A percentile compares a stretch with the other conserved stretches of the same genome.
Conservation (phyloP, 2,888 invertebrate species). For the Melanargia galathea region DNA sequence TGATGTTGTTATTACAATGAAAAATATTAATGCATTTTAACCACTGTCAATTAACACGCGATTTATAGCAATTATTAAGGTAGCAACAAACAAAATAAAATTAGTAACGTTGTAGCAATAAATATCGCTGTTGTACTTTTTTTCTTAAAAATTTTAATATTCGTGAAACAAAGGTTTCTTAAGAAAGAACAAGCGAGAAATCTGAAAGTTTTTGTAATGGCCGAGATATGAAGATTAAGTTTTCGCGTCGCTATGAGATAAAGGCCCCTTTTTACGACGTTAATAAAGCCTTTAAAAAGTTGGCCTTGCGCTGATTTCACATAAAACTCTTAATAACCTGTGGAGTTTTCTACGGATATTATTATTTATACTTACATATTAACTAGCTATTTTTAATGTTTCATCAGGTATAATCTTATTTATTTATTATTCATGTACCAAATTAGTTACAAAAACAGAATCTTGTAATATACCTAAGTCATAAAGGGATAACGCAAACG, state of each 20-base stretch:
- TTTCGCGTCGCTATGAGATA: constrained; percentile 41
- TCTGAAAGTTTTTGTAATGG: constrained; percentile 41
- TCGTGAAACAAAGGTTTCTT: constrained; percentile 36
- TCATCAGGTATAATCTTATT: too few relatives aligned
- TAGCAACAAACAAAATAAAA: neutral
- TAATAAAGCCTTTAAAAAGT: constrained; percentile 37
- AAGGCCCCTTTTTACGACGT: constrained; percentile 43
- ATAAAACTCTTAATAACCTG: constrained; percentile 17
- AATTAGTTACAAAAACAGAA: too few relatives aligned
- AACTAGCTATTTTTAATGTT: neutral
- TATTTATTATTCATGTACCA: too few relatives aligned
- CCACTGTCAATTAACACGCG: too few relatives aligned
- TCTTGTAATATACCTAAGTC: too few relatives aligned
- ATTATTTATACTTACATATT: neutral
- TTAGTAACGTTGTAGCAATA: neutral
- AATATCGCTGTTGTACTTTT: constrained; percentile 8
- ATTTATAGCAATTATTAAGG: too few relatives aligned
- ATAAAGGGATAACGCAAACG: too few relatives aligned
- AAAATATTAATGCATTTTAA: too few relatives aligned
- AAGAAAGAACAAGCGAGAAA: constrained; percentile 36
- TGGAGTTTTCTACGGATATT: neutral
- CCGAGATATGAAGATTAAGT: constrained; percentile 47
- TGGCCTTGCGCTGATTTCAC: constrained; percentile 15
- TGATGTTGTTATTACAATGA: too few relatives aligned
- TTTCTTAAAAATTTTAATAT: constrained; percentile 29